phyloP scores from a whole-genome alignment of 2,113 vertebrate genomes.

The Sylvia atricapilla region DNA sequence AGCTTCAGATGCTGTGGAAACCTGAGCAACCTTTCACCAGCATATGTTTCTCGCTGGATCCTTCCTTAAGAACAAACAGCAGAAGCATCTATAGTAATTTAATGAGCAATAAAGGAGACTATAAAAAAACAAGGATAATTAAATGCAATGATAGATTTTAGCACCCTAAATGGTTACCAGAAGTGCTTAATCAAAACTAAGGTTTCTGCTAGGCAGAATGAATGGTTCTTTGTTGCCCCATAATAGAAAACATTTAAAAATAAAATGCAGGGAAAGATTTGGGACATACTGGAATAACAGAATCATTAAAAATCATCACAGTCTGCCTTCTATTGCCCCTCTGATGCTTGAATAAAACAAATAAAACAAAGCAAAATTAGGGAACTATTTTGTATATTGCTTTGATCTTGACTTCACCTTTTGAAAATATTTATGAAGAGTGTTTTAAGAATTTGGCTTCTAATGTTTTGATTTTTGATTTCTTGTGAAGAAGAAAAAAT shows the following conservation, averaged over 20 bases:
- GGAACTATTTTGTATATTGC: background rate
- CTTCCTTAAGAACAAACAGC: constrained; percentile 22
- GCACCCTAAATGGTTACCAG: constrained; percentile 51
- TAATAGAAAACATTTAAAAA: constrained; percentile 30
- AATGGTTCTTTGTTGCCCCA: constrained; percentile 49
- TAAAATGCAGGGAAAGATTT: background rate
- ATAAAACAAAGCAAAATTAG: background rate
- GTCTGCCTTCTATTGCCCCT: background rate
- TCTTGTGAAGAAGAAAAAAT: background rate
- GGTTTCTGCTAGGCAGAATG: constrained; percentile 13
- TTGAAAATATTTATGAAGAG: background rate
- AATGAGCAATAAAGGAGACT: constrained; percentile 51
- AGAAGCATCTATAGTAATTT: constrained; percentile 56
- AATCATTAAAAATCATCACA: constrained; percentile 13
- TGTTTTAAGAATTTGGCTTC: background rate
- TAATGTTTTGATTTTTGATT: background rate
- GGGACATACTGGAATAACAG: background rate
- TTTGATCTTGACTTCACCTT: constrained; percentile 39
- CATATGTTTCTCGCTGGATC: constrained; percentile 13
- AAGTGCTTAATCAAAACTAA: constrained; percentile 55
- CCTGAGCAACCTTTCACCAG: constrained; percentile 40
- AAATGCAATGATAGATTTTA: constrained; percentile 52
- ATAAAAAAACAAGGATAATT: constrained; percentile 33
- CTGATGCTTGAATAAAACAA: background rate
- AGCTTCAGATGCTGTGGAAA: constrained; percentile 50